phyloP scores from a whole-genome alignment of 2,113 vertebrate genomes.

The Atractosteus spatula region DNA sequence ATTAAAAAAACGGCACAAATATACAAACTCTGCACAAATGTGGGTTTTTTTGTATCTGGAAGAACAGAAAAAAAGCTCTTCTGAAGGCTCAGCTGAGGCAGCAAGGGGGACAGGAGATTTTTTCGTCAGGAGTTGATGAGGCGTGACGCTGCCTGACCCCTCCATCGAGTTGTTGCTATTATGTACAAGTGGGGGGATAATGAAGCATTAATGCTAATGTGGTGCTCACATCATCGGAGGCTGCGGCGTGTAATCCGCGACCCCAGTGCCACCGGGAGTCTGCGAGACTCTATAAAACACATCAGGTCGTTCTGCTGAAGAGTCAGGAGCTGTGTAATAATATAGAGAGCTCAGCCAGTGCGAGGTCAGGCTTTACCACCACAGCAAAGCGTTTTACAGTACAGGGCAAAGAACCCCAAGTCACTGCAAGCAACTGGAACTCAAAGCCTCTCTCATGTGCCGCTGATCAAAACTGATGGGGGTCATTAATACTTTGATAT shows the following conservation, averaged over 20 bases:
- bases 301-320: conserved; percentile 15
- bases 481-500: conserved; percentile 66
- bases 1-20: too few relatives aligned
- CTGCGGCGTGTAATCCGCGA: conserved; percentile 53
- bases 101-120: neutral
- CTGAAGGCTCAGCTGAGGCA: neutral
- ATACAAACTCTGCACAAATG: too few relatives aligned
- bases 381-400: neutral
- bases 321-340: conserved; percentile 1
- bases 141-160: conserved; percentile 68
- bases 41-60: too few relatives aligned
- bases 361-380: neutral
- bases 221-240: conserved; percentile 54
- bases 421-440: neutral
- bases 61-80: too few relatives aligned
- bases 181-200: conserved; percentile 76
- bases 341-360: neutral
- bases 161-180: conserved; percentile 72
- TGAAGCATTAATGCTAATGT: conserved; percentile 78
- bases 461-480: conserved; percentile 69
- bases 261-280: conserved; percentile 21
- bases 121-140: conserved; percentile 72
- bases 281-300: conserved; percentile 7
- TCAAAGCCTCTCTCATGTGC: conserved; percentile 12
- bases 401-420: neutral